phyloP scores from a whole-genome alignment of 2,888 invertebrate species.

The Harpalus rubripes region DNA sequence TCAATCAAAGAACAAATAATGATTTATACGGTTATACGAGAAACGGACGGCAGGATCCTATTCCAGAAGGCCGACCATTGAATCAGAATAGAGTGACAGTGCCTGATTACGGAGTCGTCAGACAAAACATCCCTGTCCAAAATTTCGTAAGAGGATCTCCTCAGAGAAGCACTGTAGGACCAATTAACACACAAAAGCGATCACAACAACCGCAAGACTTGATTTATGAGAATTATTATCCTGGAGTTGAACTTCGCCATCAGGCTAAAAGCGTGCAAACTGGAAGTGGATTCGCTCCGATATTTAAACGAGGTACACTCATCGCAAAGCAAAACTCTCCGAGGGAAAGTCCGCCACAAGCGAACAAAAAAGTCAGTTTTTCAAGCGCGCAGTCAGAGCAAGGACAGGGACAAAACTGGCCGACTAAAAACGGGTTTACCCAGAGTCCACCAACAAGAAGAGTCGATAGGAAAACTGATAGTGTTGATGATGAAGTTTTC shows the following conservation, averaged over 20 bases:
- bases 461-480: constrained; percentile 70
- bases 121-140: constrained; percentile 40
- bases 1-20: constrained; percentile 30
- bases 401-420: constrained; percentile 75
- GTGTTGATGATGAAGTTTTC: constrained; percentile 75
- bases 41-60: constrained; percentile 66
- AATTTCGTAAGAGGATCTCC: constrained; percentile 72
- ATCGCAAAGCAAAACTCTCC: constrained; percentile 73
- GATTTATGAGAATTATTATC: constrained; percentile 67
- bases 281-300: constrained; percentile 74
- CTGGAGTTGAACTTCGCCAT: constrained; percentile 68
- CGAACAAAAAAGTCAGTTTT: constrained; percentile 79
- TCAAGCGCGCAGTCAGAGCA: constrained; percentile 73
- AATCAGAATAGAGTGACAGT: constrained; percentile 61
- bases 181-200: constrained; percentile 68
- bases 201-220: constrained; percentile 50
- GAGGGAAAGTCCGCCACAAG: constrained; percentile 75
- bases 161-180: constrained; percentile 71
- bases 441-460: constrained; percentile 76
- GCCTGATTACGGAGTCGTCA: constrained; percentile 60
- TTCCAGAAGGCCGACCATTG: constrained; percentile 69
- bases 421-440: constrained; percentile 77
- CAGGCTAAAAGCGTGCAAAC: constrained; percentile 61
- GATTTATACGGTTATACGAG: constrained; percentile 54
- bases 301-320: constrained; percentile 79